Evolutionary conservation across 2,797 vertebrate species (phyloP), one percentile per base, ranked within the genome.

Genomic region (Cossypha niveicapilla): DNA sequence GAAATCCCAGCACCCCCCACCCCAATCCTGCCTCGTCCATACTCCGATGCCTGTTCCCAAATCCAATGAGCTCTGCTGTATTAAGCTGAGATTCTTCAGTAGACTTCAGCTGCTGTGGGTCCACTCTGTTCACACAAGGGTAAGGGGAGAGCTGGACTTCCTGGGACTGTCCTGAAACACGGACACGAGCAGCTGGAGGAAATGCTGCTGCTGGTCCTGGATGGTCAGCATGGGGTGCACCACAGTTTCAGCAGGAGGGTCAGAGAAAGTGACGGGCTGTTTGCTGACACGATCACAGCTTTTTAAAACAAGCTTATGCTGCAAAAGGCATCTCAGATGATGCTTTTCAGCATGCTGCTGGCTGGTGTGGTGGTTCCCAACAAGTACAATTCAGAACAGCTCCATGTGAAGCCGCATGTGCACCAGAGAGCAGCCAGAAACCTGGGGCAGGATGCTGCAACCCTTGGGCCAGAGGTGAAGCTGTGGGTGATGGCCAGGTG

Each of bases 251-350:
- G 78, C 34, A 18, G 57, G 72, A 91, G 28, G 57, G 47, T 47
- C 15, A 30, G 22, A 32, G 42, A 32, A 62, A 0, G 1, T 45
- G 47, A 51, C 0, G 0, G 80, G 56, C 73, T 23, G 22, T 84
- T 94, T 84, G 91, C 84, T 92, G 84, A 83, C 57, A 45, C 0
- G 1, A 63, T 91, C 53, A 22, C 84, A 85, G 68, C 27, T 93
- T 91, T 91, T 86, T 21, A 37, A 84, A 93, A 86, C n/a, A 60
- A 76, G 86, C 81, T 67, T 82, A 42, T 54, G 45, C 48, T 71
- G 81, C 87, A 77, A 87, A 92, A 87, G 25, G 60, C 41, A 62
- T 35, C 30, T 89, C 35, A 58, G 70, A 35, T 60, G 34, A 45
- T 1, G 2, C 14, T 75, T 93, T 89, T 42, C 70, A 76, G 72